Base-by-base conservation (phyloP, 2,113 vertebrate species). In the Dinomys branickii region DNA sequence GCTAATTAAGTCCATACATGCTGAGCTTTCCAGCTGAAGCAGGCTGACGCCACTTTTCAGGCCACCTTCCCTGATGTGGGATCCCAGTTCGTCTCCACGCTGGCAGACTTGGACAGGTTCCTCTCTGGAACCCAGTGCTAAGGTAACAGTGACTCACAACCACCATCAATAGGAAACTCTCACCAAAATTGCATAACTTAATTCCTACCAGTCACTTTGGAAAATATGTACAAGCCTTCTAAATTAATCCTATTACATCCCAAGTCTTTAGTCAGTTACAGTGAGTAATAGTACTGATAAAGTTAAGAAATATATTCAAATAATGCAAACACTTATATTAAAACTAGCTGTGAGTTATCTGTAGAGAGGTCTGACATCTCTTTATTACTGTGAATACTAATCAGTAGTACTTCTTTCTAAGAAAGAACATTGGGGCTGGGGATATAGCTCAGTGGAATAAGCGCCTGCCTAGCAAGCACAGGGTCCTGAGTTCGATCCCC, bases 351-450 rank as follows among this genome's bases (percentile, higher is more conserved):
- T 67, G n/a, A 7, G 16, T 78, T 93, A 20, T 19, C 24, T 44
- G 30, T 75, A 19, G 9, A 69, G 73, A 0, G 54, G 75, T 16
- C 85, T 52, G 16, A n/a, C 59, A 54, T 63, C 75, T 4, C 56
- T 52, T 63, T 83, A 84, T 85, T 38, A 30, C 24, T 81, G 20
- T 75, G 61, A 93, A 59, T 19, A 89, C 17, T 75, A 54, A n/a
- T 58, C 28, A 75, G 35, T 59, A 69, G 35, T 75, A 35, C 5
- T 94, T 10, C 50, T 90, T 86, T 94, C 20, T 54, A 58, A 92
- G 80, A 94, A 71, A 95, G 16, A 96, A 85, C 94, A 85, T 1
- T 38, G 44, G 59, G n/a, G n/a, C n/a, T n/a, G n/a, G n/a, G n/a
- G n/a, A n/a, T n/a, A n/a, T n/a, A n/a, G n/a, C n/a, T n/a, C n/a